Evolutionary conservation across 2,113 vertebrate species (phyloP), one percentile per base, ranked within the genome.

Genomic region (Phylloscopus trochilus): DNA sequence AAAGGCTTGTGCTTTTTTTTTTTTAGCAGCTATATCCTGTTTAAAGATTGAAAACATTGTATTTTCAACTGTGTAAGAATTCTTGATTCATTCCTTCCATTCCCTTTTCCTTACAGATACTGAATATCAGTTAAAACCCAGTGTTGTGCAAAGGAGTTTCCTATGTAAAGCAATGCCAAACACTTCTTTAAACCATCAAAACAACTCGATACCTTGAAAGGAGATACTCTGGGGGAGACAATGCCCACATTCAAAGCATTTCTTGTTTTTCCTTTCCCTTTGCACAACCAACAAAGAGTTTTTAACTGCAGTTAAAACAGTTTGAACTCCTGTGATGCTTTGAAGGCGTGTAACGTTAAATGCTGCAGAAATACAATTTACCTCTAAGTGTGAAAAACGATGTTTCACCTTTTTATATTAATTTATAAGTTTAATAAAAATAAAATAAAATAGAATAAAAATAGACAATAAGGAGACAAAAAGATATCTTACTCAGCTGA

Each of bases 261-360:
- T 18, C 13, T 60, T 51, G 30, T 2, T 79, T 78, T 78, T 55
- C 27, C 55, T 68, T 83, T 27, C 43, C 46, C 18, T 9, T 0
- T 37, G 33, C 53, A 66, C 62, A 75, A 53, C 52, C 83, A 89
- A 33, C 5, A 51, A 77, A 41, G 5, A n/a, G 6, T 3, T 63
- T 72, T 81, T 30, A 9, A 68, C 19, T 47, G 35, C 35, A 66
- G 13, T 22, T 18, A 41, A 41, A 41, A 41, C 41, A 41, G 13
- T 15, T 41, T 41, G 41, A 41, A 49, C 14, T 28, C 37, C 26
- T 13, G 52, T 5, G 69, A 58, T 11, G 21, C 31, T 89, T 51
- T 15, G 21, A 67, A 78, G 44, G 58, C 0, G 1, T 3, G 14
- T 18, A 49, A n/a, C 1, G 1, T 64, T 20, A 46, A 64, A 80